Evolutionary conservation across 2,888 invertebrate species (phyloP).

Genomic region (Neoaliturus tenellus): DNA sequence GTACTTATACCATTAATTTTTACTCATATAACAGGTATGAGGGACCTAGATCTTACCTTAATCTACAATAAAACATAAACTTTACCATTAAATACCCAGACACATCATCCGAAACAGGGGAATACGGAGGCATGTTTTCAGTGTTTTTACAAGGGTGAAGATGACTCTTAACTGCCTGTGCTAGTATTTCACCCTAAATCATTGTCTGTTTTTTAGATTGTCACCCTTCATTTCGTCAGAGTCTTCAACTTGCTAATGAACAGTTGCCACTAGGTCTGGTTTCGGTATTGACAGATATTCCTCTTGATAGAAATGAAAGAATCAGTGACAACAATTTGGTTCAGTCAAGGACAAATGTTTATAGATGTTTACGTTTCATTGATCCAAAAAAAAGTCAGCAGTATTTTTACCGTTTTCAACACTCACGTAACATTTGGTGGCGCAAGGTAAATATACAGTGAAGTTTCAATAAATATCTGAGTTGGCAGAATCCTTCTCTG

Average conservation of each 20-base stretch:
- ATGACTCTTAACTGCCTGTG: too few species aligned
- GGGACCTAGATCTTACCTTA: too few species aligned
- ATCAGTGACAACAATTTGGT: not conserved
- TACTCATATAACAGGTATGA: too few species aligned
- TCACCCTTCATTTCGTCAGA: not conserved
- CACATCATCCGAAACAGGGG: too few species aligned
- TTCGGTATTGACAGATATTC: not conserved
- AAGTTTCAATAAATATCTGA: not conserved
- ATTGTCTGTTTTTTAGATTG: conserved; percentile 13
- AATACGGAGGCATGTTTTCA: too few species aligned
- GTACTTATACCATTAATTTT: too few species aligned
- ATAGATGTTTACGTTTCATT: conserved; percentile 18
- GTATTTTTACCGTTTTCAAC: conserved; percentile 84
- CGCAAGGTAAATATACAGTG: conserved; percentile 76
- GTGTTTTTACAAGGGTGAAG: too few species aligned
- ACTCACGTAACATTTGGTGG: conserved; percentile 91
- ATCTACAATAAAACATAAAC: too few species aligned
- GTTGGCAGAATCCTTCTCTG: too few species aligned
- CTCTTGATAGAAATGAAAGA: not conserved
- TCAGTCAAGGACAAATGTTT: not conserved
- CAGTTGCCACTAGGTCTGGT: conserved; percentile 33
- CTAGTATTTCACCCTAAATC: too few species aligned
- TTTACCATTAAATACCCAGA: too few species aligned
- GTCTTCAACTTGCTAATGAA: not conserved
- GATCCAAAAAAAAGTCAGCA: conserved; percentile 71